Conservation (phyloP, 2,888 invertebrate species). For the Pachycephus smyrnensis region DNA sequence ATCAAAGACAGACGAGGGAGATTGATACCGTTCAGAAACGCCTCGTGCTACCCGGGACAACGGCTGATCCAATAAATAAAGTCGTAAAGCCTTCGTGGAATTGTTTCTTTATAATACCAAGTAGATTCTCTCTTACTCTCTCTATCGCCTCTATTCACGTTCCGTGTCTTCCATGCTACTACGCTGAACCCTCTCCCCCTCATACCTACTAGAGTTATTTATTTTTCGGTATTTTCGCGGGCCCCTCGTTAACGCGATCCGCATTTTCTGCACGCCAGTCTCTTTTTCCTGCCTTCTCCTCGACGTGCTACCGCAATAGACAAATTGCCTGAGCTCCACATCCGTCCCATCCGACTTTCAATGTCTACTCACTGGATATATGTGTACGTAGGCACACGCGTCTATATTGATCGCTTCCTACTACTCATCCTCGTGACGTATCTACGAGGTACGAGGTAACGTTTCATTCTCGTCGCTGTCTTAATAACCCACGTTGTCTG, state of each 20-base stretch:
- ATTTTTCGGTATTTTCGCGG: constrained; percentile 17
- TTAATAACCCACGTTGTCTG: neutral
- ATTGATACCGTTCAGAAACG: constrained; percentile 55
- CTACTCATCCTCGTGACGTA: neutral
- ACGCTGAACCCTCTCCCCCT: neutral
- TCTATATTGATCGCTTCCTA: neutral
- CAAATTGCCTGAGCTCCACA: constrained; percentile 3
- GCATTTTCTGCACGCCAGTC: constrained; percentile 33
- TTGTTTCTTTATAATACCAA: constrained; percentile 14
- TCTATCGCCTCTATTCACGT: constrained; percentile 23
- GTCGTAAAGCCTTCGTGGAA: constrained; percentile 11
- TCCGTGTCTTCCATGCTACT: neutral
- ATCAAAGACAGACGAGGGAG: constrained; percentile 54
- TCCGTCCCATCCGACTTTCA: neutral
- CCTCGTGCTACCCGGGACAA: constrained; percentile 34
- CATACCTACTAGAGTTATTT: constrained; percentile 7
- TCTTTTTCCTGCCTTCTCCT: constrained; percentile 6
- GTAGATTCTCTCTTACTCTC: constrained; percentile 9
- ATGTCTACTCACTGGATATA: neutral
- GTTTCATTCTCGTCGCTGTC: neutral
- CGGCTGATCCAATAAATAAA: constrained; percentile 39
- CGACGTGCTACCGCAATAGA: neutral
- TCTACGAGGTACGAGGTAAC: neutral
- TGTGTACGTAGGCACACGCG: neutral
- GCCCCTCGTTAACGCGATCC: constrained; percentile 45